Percentiles rank a stretch among this genome's conserved stretches.
These are phyloP conservation scores for Hystrix cristata DNA, from an alignment of 2,113 vertebrate species.

Conservation along the genomic window DNA sequence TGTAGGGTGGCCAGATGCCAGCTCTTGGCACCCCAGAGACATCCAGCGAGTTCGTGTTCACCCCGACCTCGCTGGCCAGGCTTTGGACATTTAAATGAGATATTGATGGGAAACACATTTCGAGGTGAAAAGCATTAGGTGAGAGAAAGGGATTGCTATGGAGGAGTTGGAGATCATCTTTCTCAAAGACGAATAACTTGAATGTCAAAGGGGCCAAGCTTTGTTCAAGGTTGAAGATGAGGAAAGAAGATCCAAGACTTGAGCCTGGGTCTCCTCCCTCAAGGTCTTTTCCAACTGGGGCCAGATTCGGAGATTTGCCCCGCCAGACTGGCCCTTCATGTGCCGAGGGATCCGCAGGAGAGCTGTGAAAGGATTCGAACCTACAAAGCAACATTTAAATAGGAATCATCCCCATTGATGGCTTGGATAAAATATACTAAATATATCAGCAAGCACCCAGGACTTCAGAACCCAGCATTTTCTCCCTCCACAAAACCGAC, in stretches of 20 bases:
- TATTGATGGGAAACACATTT: background rate
- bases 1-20: background rate
- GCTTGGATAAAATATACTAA: background rate
- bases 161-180: background rate
- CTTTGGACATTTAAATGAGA: background rate
- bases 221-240: background rate
- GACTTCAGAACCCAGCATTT: background rate
- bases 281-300: background rate
- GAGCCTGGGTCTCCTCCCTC: background rate
- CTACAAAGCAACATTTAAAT: background rate
- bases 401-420: background rate
- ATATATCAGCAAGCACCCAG: background rate
- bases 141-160: background rate
- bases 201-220: background rate
- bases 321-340: background rate
- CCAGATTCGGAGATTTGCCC: constrained; percentile 2
- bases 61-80: background rate
- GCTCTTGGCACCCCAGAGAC: background rate
- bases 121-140: background rate
- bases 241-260: background rate
- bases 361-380: background rate
- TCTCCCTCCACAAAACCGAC: background rate
- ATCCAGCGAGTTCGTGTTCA: background rate
- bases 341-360: background rate
- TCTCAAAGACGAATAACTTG: background rate